phyloP scores from a whole-genome alignment of 2,113 vertebrate species.

The Spea bombifrons region DNA sequence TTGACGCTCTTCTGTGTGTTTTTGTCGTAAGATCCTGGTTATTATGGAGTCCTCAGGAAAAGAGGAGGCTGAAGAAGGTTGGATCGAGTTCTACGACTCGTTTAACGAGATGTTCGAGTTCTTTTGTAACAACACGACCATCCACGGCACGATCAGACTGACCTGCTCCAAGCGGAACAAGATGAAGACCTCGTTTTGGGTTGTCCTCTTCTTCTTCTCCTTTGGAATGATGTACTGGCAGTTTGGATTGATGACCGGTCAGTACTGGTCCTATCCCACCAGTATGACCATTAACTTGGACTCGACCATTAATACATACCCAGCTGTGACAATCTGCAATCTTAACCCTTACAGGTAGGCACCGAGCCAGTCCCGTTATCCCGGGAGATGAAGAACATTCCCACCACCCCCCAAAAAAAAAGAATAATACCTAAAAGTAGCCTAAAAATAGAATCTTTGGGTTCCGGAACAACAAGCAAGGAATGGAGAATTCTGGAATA shows the following conservation, averaged over 20 bases:
- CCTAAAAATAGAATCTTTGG: no score
- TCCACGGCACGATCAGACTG: conserved; percentile 62
- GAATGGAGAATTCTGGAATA: no score
- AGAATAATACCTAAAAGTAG: no score
- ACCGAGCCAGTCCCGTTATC: no score
- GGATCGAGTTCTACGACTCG: conserved; percentile 59
- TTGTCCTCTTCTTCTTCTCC: conserved; percentile 57
- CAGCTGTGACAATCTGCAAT: conserved; percentile 63
- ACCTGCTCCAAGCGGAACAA: conserved; percentile 57
- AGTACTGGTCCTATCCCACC: conserved; percentile 59
- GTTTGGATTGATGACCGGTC: conserved; percentile 54
- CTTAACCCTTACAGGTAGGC: conserved; percentile 59
- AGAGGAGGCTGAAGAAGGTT: conserved; percentile 2
- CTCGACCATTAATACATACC: conserved; percentile 59
- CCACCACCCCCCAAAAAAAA: no score
- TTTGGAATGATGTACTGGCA: conserved; percentile 64
- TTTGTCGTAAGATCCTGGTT: background rate
- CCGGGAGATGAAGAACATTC: no score
- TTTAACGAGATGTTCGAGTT: conserved; percentile 66
- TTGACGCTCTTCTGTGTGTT: background rate
- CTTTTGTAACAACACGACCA: conserved; percentile 65
- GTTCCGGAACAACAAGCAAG: no score
- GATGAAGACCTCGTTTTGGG: conserved; percentile 60
- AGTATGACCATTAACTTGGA: conserved; percentile 53
- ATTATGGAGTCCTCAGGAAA: conserved; percentile 17